These are phyloP conservation scores for Drosophila parabipectinata DNA, from an alignment of 1,140 invertebrate species.

Conservation along the genomic window DNA sequence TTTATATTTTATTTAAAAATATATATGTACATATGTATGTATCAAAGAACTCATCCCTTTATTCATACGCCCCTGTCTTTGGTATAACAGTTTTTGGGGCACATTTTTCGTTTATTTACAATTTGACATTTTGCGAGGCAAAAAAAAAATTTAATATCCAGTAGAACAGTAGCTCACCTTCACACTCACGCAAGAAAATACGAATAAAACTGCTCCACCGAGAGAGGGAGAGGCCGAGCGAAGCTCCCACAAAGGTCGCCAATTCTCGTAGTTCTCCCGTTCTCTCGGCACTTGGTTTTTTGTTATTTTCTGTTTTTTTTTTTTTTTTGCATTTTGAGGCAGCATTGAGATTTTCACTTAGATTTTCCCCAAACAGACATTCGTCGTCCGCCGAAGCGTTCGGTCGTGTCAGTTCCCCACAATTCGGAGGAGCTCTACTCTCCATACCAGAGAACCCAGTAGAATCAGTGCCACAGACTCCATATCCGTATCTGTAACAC, in stretches of 20 bases:
- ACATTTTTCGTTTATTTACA: slow-evolving; percentile 77
- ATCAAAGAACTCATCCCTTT: too few relatives aligned
- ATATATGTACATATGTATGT: too few relatives aligned
- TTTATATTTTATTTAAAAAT: too few relatives aligned
- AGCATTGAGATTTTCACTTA: slow-evolving; percentile 69
- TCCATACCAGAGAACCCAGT: slow-evolving; percentile 3
- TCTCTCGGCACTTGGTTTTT: slow-evolving; percentile 22
- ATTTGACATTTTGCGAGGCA: slow-evolving; percentile 75
- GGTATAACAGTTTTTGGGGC: slow-evolving; percentile 65
- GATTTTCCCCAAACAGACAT: slow-evolving; percentile 75
- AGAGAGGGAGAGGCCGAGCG: slow-evolving; percentile 7
- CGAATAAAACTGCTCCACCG: neutral
- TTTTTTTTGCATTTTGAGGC: slow-evolving; percentile 41
- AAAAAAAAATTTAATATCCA: slow-evolving; percentile 12
- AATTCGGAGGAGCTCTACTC: slow-evolving; percentile 24
- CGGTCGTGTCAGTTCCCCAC: slow-evolving; percentile 49
- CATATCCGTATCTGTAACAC: slow-evolving; percentile 10
- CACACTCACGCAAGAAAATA: slow-evolving; percentile 27
- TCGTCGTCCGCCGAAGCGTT: slow-evolving; percentile 67
- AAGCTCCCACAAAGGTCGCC: slow-evolving; percentile 48
- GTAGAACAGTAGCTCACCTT: slow-evolving; percentile 64
- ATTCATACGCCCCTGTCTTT: slow-evolving; percentile 24
- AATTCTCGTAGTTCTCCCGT: neutral
- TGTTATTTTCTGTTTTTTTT: slow-evolving; percentile 32
- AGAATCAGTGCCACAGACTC: slow-evolving; percentile 21